These are phyloP conservation scores for Oenanthe melanoleuca DNA, from an alignment of 2,113 vertebrate species.

Conservation along the genomic window DNA sequence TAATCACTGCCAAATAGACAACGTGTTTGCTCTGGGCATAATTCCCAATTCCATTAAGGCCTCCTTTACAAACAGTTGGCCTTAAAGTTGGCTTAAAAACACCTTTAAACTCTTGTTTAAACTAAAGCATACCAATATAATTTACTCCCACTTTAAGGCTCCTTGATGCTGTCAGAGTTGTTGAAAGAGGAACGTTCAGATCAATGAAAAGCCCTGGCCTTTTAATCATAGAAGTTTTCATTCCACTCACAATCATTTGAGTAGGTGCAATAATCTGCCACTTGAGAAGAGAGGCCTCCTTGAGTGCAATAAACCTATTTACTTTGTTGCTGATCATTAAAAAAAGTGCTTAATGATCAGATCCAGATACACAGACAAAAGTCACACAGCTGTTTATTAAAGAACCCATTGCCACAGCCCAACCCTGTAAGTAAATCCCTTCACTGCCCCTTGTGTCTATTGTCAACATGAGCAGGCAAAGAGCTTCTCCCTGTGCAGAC, in stretches of 20 bases:
- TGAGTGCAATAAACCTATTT: constrained; percentile 34
- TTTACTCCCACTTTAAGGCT: constrained; percentile 5
- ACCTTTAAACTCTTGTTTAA: constrained; percentile 45
- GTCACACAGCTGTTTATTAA: background rate
- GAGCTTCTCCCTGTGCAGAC: background rate
- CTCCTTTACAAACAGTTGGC: background rate
- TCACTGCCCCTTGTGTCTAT: background rate
- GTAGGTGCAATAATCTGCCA: background rate
- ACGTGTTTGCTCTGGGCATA: constrained; percentile 18
- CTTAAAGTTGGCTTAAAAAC: constrained; percentile 7
- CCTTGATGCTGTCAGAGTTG: background rate
- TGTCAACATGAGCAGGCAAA: background rate
- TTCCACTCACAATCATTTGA: background rate
- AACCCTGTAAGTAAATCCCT: constrained; percentile 6
- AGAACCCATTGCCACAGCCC: background rate
- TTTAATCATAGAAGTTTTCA: background rate
- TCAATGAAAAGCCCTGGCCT: background rate
- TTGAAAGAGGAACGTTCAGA: constrained; percentile 2
- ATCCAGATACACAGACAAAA: background rate
- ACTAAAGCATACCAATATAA: constrained; percentile 17
- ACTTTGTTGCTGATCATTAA: background rate
- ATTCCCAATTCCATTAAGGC: constrained; percentile 27
- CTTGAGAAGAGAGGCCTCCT: constrained; percentile 19
- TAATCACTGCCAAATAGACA: constrained; percentile 2
- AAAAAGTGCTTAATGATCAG: constrained; percentile 2